Base-by-base conservation (phyloP, 2,113 vertebrate genomes). In the Podarcis cretensis region DNA sequence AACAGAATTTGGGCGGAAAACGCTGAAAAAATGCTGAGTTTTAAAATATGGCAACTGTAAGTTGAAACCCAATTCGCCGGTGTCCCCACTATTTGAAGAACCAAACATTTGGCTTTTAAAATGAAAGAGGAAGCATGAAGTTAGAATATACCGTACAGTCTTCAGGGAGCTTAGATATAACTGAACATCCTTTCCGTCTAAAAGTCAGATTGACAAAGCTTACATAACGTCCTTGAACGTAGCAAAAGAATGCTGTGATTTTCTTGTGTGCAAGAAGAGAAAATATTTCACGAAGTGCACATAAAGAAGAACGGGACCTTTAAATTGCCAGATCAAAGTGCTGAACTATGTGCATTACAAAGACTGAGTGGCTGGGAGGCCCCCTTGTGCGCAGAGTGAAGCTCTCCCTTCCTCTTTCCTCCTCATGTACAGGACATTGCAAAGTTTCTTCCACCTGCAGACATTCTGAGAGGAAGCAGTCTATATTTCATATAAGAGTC, bases 401-500 rank as follows among this genome's bases (percentile, higher is more conserved):
- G 54, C 66, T 10, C 92, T 91, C 80, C 57, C 92, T 92, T 92
- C 87, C 90, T 54, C 86, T 89, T 91, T 87, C 71, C 65, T 0
- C 0, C 37, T 79, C 90, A 80, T 87, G 75, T 81, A 85, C 59
- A 37, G 75, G 92, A 85, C 81, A 87, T 81, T 63, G 85, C 48
- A 0, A 40, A 75, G 69, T 90, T 93, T 92, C 91, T 87, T 93
- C 80, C 90, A 96, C 91, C 93, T 93, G 92, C 82, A 89, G 87
- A 91, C 74, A 77, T 94, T 87, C 83, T 89, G 57, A 84, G 94
- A 93, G 92, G 95, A 96, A 90, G 59, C 54, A 76, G 84, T 89
- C 94, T 66, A 94, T 96, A 92, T 92, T 96, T 95, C 93, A 94
- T 92, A 85, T 71, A 65, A 90, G 85, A 89, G 92, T 93, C 93